A percentile compares a stretch with the other conserved stretches of the same genome.
These are phyloP conservation scores for Paramisgurnus dabryanus DNA, from an alignment of 2,113 vertebrate genomes.

Conservation along the genomic window DNA sequence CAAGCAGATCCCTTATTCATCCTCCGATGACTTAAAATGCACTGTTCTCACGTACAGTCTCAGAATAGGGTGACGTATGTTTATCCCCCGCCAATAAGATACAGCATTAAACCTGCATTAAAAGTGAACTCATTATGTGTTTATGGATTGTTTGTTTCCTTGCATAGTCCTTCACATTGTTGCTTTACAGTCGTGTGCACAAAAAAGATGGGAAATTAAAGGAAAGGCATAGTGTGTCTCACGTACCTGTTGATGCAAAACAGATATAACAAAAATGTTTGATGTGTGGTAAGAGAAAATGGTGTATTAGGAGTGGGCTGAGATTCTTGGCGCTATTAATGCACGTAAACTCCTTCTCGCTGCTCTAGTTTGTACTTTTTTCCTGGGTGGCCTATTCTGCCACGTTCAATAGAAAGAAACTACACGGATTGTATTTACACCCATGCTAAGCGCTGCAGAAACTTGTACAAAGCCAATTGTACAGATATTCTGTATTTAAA, in stretches of 20 bases:
- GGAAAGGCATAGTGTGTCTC: background rate
- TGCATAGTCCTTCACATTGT: background rate
- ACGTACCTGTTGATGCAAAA: constrained; percentile 8
- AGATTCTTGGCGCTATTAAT: background rate
- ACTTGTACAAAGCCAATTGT: constrained; percentile 53
- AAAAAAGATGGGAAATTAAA: background rate
- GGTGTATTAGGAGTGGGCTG: background rate
- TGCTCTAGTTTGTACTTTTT: constrained; percentile 32
- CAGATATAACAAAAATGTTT: background rate
- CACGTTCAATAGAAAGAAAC: constrained; percentile 27
- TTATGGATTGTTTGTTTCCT: background rate
- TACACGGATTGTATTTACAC: constrained; percentile 22
- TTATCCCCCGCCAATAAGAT: background rate
- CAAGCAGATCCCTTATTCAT: constrained; percentile 22
- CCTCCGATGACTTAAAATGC: constrained; percentile 13
- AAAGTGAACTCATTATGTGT: background rate
- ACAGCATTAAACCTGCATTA: background rate
- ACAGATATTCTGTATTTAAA: constrained; percentile 60
- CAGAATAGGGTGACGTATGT: background rate
- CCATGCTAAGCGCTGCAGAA: constrained; percentile 42
- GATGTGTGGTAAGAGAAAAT: background rate
- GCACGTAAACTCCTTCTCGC: constrained; percentile 17
- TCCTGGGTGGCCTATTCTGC: constrained; percentile 30
- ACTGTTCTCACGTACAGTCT: background rate
- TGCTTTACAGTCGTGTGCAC: background rate